Percentiles rank a stretch among this genome's conserved stretches.
Conservation (phyloP, 2,888 invertebrate species). For the Limnephilus auricula region DNA sequence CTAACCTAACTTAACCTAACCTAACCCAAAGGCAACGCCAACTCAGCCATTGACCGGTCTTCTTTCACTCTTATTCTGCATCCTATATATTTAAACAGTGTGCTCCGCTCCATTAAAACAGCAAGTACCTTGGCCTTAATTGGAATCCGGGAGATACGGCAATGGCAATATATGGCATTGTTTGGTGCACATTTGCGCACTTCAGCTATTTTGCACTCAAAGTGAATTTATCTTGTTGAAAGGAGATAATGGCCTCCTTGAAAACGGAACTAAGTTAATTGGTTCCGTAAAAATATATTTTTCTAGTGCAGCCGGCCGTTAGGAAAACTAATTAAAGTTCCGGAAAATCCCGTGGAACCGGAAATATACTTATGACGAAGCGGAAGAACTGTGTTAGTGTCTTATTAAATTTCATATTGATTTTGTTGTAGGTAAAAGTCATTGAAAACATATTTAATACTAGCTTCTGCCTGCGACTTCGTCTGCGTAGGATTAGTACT, state of each 20-base stretch:
- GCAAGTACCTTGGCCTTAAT: conserved; percentile 25
- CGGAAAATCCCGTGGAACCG: not conserved
- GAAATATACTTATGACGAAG: not conserved
- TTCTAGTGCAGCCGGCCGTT: conserved; percentile 47
- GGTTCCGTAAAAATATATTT: conserved; percentile 62
- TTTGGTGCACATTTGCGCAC: conserved; percentile 36
- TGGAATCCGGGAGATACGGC: conserved; percentile 29
- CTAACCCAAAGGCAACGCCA: too few species aligned
- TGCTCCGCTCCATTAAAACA: not conserved
- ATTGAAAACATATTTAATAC: too few species aligned
- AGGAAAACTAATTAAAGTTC: conserved; percentile 65
- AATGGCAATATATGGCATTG: conserved; percentile 17
- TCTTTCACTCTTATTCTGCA: not conserved
- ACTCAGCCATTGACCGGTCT: too few species aligned
- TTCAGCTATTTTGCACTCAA: conserved; percentile 56
- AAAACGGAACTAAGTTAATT: conserved; percentile 59
- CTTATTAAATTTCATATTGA: not conserved
- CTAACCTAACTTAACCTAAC: too few species aligned
- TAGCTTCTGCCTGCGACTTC: too few species aligned
- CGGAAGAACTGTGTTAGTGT: not conserved
- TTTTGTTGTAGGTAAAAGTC: too few species aligned
- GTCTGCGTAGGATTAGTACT: too few species aligned
- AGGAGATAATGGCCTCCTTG: conserved; percentile 58
- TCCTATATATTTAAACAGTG: not conserved
- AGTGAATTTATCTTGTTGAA: conserved; percentile 45